These are phyloP conservation scores for Euglossa dilemma DNA, from an alignment of 1,140 invertebrate genomes.

Conservation along the genomic window DNA sequence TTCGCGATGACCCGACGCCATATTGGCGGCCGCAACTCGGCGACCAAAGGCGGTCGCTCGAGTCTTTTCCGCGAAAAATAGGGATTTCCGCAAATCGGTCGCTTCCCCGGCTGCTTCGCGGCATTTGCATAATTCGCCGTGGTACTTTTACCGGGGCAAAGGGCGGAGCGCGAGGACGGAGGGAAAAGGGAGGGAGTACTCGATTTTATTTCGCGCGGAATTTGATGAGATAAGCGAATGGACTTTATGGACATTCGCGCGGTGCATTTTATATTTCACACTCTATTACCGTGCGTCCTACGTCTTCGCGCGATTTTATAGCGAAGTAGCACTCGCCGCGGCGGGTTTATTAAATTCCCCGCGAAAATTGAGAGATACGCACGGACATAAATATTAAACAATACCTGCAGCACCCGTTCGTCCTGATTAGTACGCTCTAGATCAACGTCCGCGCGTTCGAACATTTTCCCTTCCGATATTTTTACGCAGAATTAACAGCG, in stretches of 20 bases:
- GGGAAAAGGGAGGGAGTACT: background rate
- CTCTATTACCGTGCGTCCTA: background rate
- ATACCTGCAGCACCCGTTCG: background rate
- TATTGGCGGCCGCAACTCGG: constrained; percentile 19
- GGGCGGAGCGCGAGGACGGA: background rate
- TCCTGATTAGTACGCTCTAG: background rate
- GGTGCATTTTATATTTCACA: constrained; percentile 6
- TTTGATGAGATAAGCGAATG: background rate
- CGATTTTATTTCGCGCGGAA: background rate
- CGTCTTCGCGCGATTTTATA: background rate
- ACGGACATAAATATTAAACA: constrained; percentile 6
- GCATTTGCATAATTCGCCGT: constrained; percentile 25
- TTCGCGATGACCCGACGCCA: constrained; percentile 1
- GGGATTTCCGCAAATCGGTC: constrained; percentile 6
- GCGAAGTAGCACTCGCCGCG: background rate
- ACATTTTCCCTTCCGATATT: background rate
- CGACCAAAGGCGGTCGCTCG: background rate
- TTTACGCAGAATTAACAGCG: background rate
- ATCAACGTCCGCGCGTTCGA: background rate
- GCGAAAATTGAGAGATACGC: constrained; percentile 3
- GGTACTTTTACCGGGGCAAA: background rate
- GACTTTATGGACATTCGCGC: background rate
- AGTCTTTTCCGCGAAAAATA: constrained; percentile 14
- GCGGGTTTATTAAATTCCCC: constrained; percentile 15
- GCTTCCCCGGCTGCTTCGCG: background rate